Base-by-base conservation (phyloP, 2,113 vertebrate genomes). In the Anarrhichthys ocellatus region DNA sequence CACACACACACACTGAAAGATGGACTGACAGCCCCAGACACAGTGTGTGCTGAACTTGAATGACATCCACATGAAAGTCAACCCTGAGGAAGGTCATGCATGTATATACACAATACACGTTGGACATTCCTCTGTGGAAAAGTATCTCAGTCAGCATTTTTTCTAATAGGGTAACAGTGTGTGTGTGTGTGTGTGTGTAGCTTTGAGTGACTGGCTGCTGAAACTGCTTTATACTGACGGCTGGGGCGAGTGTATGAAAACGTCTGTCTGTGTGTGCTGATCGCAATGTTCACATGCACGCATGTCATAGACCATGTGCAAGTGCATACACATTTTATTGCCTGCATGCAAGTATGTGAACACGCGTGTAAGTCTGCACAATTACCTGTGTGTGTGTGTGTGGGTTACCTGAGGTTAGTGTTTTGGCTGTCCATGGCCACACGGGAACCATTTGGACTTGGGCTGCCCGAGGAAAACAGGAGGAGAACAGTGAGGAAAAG, bases 351-450 rank as follows among this genome's bases (percentile, higher is more conserved):
- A 68, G 64, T 70, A 71, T 72, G 79, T 61, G 74, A 69, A 64
- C 36, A n/a, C 58, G 66, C 15, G 17, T 72, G 29, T 64, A 22
- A 42, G 61, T 71, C 48, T 73, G 65, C 5, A 32, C 32, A 32
- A 32, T 32, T 32, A 32, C 32, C 32, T 67, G 40, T 63, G 59
- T 83, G 61, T 73, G 81, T 72, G 38, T 76, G 40, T 77, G 15
- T 50, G 56, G 84, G 89, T 94, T 93, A 95, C 94, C 94, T 95
- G 92, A 94, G 88, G 93, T 95, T 95, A 93, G 92, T 93, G 93
- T 95, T 94, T 83, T 95, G 93, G 94, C 92, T 92, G 50, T 95
- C 94, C 78, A 85, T 90, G 86, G 92, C 89, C 84, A 92, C 92
- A 73, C 94, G 93, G 91, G 93, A 93, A 85, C 94, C 94, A 85